Evolutionary conservation across 2,888 invertebrate genomes (phyloP), one percentile per base, ranked within the genome.

Genomic region (Dromius quadrimaculatus): DNA sequence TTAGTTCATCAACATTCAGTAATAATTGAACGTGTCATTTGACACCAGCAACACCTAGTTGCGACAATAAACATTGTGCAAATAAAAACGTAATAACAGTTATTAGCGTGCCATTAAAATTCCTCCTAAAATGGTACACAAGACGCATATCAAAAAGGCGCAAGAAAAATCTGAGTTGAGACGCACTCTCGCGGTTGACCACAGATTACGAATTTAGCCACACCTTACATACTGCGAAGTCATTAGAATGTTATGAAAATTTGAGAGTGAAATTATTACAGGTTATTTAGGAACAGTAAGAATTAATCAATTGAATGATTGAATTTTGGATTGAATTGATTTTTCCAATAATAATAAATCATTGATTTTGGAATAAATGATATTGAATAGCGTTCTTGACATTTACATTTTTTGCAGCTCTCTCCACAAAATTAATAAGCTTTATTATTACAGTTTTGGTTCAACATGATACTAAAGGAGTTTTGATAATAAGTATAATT

Each of bases 41-140:
- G 66, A 66, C 66, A 66, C 36, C 50, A 34, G 19, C 38, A 38
- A 22, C 59, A 23, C 32, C 22, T 71, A 66, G 59, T 71, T 38
- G 65, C 59, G 23, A 62, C 64, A 50, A 73, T 71, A 71, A 71
- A 59, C 71, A 70, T 71, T 73, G 74, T 75, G 74, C 74, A 75
- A 75, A 75, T 75, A 73, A 73, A 68, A 74, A 61, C 63, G 32
- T 74, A 72, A 74, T 74, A 43, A 74, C 73, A 72, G 36, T 74
- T 65, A 74, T 74, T 74, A 74, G 69, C 72, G 64, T 65, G 47
- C 70, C 65, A 54, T 74, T 72, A 72, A 72, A 68, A 73, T 72
- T 59, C 68, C 45, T 59, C 59, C 68, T 32, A 68, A 68, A 68
- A 68, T 59, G 68, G 68, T 68, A 34, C 68, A 59, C 59, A 43